phyloP scores from a whole-genome alignment of 2,797 vertebrate species.

The Chelmon rostratus region DNA sequence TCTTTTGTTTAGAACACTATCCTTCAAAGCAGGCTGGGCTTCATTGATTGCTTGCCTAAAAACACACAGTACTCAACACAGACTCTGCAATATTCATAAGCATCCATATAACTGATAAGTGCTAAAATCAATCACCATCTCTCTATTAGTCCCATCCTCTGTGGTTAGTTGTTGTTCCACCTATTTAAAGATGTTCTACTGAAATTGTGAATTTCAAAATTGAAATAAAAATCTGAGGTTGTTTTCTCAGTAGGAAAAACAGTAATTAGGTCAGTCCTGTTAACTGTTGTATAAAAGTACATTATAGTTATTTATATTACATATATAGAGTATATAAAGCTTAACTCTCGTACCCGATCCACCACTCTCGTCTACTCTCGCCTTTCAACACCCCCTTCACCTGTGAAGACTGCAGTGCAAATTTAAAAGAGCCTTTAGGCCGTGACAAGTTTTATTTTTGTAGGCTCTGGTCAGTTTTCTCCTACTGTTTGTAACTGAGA shows the following conservation, averaged over 20 bases:
- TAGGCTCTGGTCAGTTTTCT: neutral
- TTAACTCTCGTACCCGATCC: neutral
- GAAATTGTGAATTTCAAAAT: neutral
- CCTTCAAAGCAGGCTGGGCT: neutral
- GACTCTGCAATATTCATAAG: neutral
- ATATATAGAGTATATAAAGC: neutral
- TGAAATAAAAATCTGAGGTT: neutral
- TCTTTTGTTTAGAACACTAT: neutral
- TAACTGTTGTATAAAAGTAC: neutral
- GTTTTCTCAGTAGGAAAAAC: neutral
- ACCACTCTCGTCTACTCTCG: neutral
- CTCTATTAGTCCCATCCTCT: neutral
- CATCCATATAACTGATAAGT: neutral
- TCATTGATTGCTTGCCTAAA: neutral
- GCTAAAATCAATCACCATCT: neutral
- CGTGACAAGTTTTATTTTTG: neutral
- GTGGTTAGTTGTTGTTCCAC: no score
- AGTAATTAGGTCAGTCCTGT: no score
- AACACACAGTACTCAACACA: neutral
- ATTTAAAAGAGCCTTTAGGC: neutral
- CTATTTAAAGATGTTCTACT: no score
- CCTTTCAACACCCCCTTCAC: neutral
- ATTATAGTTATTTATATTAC: neutral
- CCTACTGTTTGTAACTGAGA: slow-evolving; percentile 31
- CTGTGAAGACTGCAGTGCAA: neutral